Conservation (phyloP, 2,113 vertebrate species). For the Hippocampus mohnikei region DNA sequence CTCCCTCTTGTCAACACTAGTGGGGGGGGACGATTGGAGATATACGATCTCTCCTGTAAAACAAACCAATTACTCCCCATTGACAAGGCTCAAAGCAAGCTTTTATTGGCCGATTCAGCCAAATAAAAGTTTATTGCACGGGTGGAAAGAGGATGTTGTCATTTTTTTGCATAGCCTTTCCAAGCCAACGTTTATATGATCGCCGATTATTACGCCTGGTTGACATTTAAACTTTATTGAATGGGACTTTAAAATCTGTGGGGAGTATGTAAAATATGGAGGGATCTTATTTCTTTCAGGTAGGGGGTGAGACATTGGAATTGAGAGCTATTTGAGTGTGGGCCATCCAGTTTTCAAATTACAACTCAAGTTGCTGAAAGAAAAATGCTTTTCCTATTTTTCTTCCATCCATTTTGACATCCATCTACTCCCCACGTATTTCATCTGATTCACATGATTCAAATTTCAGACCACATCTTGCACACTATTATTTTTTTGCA, state of each 20-base stretch:
- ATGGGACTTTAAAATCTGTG: constrained; percentile 99
- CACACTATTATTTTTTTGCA: no score
- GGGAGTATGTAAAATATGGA: constrained; percentile 94
- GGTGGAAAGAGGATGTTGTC: constrained; percentile 87
- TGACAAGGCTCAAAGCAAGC: constrained; percentile 90
- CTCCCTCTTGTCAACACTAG: constrained; percentile 16
- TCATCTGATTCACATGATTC: no score
- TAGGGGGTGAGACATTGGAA: constrained; percentile 72
- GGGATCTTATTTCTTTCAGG: constrained; percentile 95
- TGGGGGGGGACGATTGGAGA: constrained; percentile 74
- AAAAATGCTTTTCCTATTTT: no score
- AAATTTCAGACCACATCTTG: no score
- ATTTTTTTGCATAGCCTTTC: constrained; percentile 87
- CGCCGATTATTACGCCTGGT: constrained; percentile 94
- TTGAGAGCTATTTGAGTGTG: no score
- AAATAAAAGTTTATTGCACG: constrained; percentile 98
- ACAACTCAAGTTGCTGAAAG: no score
- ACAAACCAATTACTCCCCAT: constrained; percentile 95
- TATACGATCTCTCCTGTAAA: constrained; percentile 98
- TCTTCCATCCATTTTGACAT: no score
- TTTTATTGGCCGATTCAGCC: constrained; percentile 98
- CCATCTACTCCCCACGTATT: no score
- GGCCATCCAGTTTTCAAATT: not conserved
- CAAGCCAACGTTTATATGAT: constrained; percentile 90
- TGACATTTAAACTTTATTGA: constrained; percentile 99